Base-by-base conservation (phyloP, 2,888 invertebrate species). In the Lithosia quadra region DNA sequence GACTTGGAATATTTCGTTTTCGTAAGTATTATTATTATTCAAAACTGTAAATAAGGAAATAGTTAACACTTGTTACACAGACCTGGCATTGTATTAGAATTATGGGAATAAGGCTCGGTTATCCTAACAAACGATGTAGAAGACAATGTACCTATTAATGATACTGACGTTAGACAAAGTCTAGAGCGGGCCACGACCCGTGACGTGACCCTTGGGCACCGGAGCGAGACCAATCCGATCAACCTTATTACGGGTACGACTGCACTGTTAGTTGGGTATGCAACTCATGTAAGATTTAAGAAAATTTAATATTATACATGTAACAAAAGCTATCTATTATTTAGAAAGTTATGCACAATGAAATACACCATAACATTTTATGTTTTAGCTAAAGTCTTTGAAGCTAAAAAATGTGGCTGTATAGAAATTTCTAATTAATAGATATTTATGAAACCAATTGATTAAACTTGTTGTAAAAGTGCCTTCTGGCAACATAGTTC, bases 191-290 rank as follows among this genome's bases (percentile, higher is more conserved):
- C 81, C 83, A 77, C 86, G 91, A 91, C 91, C 91, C 89, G 24
- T 24, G 56, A 58, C 58, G 87, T 86, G 88, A 88, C 89, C 85
- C 71, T 77, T 73, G 81, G 81, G 79, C 88, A 84, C 78, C 88
- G 84, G 86, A 90, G 85, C 90, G 87, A 81, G 87, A 88, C 90
- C 89, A 88, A 90, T 90, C 86, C 84, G 88, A 90, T 90, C 89
- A 84, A 86, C 88, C 88, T 88, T 88, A 90, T 91, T 91, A 88
- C 86, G 74, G 83, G 74, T 76, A 77, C 77, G 79, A 83, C 79
- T 82, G 76, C 80, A 83, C 78, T 63, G 36, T 28, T n/a, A n/a
- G n/a, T n/a, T 53, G 39, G 2, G 39, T 43, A 55, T 62, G 62
- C 59, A 57, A 28, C 28, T n/a, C 61, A 55, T 18, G 58, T 22